Base-by-base conservation (phyloP, 1,140 invertebrate genomes). In the Psilanteris sp. region DNA sequence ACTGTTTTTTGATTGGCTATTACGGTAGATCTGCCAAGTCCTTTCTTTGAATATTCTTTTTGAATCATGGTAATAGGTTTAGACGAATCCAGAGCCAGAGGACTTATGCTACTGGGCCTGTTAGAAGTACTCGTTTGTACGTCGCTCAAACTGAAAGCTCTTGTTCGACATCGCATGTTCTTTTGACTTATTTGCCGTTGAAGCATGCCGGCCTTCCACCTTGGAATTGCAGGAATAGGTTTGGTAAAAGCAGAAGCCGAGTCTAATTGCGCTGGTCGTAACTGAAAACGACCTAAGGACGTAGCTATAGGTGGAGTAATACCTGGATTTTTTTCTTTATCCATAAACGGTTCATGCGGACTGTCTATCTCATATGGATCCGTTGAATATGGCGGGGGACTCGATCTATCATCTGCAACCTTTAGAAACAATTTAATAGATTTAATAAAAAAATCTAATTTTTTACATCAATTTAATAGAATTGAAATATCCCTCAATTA, bases 131-230 rank as follows among this genome's bases (percentile, higher is more conserved):
- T 84, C 0, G 78, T 55, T 11, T 86, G 77, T 1, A 89, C 85
- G 4, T 89, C 87, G 34, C 85, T 84, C 0, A 89, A 52, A 43
- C 87, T 89, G 20, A 84, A 87, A 0, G 87, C 87, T 29, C 87
- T 37, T 0, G 77, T 81, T 8, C 87, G 79, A 16, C 80, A 81
- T 41, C 79, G 83, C 11, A 85, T 61, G 41, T 79, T 83, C 34
- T 81, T 82, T 11, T 87, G 81, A 24, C 75, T 81, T 6, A 86
- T 83, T 20, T 88, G 87, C 0, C 87, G 72, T 18, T 88, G 87
- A 0, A 89, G 57, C 72, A 88, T 75, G 2, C 85, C 85, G 4
- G 83, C 86, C 26, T 83, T 86, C 87, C 86, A 88, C 5, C 83
- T 67, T 0, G 85, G 85, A 11, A 75, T 31, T 11, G 34, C 67